Evolutionary conservation across 2,888 invertebrate genomes (phyloP).

Genomic region (Rhagonycha fulva): DNA sequence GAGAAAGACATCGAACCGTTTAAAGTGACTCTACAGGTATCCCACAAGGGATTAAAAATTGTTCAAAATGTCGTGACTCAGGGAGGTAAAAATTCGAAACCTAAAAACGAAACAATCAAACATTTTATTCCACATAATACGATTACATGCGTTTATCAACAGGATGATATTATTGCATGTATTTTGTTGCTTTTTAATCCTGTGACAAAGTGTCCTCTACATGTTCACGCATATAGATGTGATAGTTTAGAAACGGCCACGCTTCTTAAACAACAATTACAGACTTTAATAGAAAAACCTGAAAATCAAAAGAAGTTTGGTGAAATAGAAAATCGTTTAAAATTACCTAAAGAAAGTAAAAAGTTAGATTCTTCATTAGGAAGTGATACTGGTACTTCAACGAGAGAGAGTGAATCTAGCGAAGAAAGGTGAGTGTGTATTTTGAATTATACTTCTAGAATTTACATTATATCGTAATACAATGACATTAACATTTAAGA

Average conservation of each 20-base stretch:
- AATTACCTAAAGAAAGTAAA: constrained; percentile 61
- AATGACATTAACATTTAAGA: neutral
- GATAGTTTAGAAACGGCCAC: constrained; percentile 93
- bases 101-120: constrained; percentile 73
- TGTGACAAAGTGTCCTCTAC: constrained; percentile 90
- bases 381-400: constrained; percentile 71
- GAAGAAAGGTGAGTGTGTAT: constrained; percentile 62
- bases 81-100: constrained; percentile 47
- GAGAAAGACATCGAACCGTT: constrained; percentile 86
- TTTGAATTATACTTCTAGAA: neutral
- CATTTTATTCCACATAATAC: constrained; percentile 94
- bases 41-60: constrained; percentile 92
- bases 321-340: constrained; percentile 72
- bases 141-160: constrained; percentile 87
- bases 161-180: constrained; percentile 91
- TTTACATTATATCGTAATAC: neutral
- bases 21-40: constrained; percentile 89
- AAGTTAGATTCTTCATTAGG: constrained; percentile 77
- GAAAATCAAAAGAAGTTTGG: constrained; percentile 85
- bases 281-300: constrained; percentile 78
- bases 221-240: constrained; percentile 93
- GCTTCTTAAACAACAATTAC: constrained; percentile 82
- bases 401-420: constrained; percentile 72
- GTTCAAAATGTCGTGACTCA: constrained; percentile 69
- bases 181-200: constrained; percentile 93